These are phyloP conservation scores for Cryptus viduatorius DNA, from an alignment of 2,888 invertebrate species.

Conservation along the genomic window DNA sequence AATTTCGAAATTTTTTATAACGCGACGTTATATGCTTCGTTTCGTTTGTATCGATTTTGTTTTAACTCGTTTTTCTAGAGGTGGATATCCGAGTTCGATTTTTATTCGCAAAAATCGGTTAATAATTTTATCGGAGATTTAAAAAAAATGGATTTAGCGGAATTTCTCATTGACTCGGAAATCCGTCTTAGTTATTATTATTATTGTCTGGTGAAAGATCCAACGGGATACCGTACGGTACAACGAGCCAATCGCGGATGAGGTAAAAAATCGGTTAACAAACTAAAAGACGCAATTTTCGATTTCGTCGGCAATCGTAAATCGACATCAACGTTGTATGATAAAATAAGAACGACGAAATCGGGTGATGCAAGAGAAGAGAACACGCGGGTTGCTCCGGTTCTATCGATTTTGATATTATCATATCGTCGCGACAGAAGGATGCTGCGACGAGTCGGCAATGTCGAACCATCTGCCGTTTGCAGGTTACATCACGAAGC, in stretches of 20 bases:
- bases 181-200: background rate
- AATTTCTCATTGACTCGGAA: conserved; percentile 1
- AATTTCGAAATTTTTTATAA: background rate
- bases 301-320: conserved; percentile 8
- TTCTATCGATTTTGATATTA: conserved; percentile 73
- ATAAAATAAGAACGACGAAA: conserved; percentile 34
- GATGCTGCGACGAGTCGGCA: conserved; percentile 51
- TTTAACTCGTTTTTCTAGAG: background rate
- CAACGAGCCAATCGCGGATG: background rate
- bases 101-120: background rate
- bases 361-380: conserved; percentile 45
- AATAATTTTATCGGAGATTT: background rate
- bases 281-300: conserved; percentile 7
- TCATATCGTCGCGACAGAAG: conserved; percentile 60
- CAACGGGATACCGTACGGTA: background rate
- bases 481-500: conserved; percentile 52
- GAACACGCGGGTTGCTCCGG: conserved; percentile 50
- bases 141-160: background rate
- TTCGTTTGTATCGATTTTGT: background rate
- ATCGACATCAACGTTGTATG: conserved; percentile 28
- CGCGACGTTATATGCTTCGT: background rate
- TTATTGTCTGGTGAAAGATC: conserved; percentile 20
- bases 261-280: background rate
- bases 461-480: conserved; percentile 72
- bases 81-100: background rate